Base-by-base conservation (phyloP, 1,140 invertebrate genomes). In the Dreissena polymorpha region DNA sequence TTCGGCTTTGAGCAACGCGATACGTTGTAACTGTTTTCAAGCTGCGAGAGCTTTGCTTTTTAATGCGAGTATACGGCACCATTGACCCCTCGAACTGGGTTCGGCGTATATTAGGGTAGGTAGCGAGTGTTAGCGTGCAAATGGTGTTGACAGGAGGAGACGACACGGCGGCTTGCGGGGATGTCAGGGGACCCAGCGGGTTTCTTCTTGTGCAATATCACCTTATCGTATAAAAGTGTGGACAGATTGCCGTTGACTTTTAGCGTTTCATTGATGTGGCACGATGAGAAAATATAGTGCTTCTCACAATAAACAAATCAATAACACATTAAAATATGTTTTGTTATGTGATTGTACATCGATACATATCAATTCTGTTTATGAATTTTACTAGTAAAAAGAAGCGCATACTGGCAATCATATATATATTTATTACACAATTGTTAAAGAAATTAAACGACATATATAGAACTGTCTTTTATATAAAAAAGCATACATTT, bases 21-120 rank as follows among this genome's bases (percentile, higher is more conserved):
- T 78, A 78, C 67, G 68, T 25, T 51, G 21, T 78, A 29, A 78
- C 65, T 69, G 76, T 57, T 70, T 78, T 78, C 76, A 78, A 78
- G 69, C 76, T 70, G 76, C 18, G 65, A 68, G 27, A 68, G 39
- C 29, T n/a, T 55, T 69, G 53, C 76, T 50, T 70, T 78, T 78
- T 78, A 70, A 78, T 64, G 69, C 68, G 76, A 57, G 27, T 55
- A 27, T 53, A 70, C 39, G 68, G 76, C 69, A 78, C 69, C 76
- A 39, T 70, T 78, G 49, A 70, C 76, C 76, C 51, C 12, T 21
- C 14, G 50, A n/a, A 53, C 27, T 78, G 39, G 21, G 16, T 0
- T 21, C 49, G 53, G 57, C 65, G 76, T 78, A 78, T 69, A 78
- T 78, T 78, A 69, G 68, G 76, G 69, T 27, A 49, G 23, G 13